phyloP scores from a whole-genome alignment of 2,797 vertebrate species.

The Novumbra hubbsi region DNA sequence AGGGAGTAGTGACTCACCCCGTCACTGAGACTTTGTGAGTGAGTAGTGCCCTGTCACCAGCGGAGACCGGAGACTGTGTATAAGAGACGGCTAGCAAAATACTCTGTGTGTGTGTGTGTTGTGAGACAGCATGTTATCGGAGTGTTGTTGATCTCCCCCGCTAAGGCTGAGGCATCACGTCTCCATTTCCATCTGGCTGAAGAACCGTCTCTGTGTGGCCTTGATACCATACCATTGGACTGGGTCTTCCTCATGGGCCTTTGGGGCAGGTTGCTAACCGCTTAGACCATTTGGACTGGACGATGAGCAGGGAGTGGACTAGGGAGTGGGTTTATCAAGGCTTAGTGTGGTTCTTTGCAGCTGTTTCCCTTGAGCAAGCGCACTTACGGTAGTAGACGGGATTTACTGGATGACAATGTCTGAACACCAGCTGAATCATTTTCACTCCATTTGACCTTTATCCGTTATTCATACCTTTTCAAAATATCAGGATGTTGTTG shows the following conservation, averaged over 20 bases:
- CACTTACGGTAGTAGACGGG: no score
- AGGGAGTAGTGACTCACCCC: constrained; percentile 67
- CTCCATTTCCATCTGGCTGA: constrained; percentile 11
- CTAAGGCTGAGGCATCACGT: background rate
- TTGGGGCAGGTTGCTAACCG: background rate
- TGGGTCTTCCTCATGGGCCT: background rate
- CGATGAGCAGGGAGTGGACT: background rate
- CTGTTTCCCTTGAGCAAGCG: background rate
- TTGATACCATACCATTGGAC: constrained; percentile 36
- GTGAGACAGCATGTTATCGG: background rate
- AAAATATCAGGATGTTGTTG: background rate
- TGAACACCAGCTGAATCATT: no score
- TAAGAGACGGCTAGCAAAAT: background rate
- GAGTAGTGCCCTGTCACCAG: constrained; percentile 37
- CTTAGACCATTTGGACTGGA: background rate
- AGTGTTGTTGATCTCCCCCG: background rate
- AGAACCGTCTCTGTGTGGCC: constrained; percentile 28
- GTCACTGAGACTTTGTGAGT: constrained; percentile 55
- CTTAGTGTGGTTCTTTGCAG: constrained; percentile 4
- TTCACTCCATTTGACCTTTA: no score
- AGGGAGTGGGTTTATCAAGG: constrained; percentile 13
- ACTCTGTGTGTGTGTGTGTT: constrained; percentile 16
- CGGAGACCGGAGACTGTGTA: constrained; percentile 23
- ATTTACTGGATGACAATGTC: no score
- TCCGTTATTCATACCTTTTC: no score